These are phyloP conservation scores for Sebastiscus tertius DNA, from an alignment of 2,797 vertebrate genomes.

Conservation along the genomic window DNA sequence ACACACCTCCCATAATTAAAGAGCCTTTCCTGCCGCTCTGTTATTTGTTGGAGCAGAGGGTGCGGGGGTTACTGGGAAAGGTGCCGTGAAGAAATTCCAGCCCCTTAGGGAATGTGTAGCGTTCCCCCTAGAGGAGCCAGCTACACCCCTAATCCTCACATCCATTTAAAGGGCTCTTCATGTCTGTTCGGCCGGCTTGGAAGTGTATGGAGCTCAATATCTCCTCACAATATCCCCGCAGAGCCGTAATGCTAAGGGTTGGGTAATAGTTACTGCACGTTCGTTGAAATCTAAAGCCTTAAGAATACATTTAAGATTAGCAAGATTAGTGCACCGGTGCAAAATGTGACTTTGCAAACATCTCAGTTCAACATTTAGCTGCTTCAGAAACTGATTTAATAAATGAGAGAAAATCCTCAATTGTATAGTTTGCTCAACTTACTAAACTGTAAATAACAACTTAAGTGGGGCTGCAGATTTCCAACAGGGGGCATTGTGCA, in stretches of 20 bases:
- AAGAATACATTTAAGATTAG: conserved; percentile 29
- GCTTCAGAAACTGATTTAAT: background rate
- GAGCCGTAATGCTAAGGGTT: background rate
- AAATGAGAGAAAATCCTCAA: background rate
- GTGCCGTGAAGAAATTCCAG: conserved; percentile 62
- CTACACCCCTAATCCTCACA: conserved; percentile 61
- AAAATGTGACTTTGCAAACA: conserved; percentile 12
- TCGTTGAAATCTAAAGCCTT: conserved; percentile 38
- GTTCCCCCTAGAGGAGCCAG: conserved; percentile 41
- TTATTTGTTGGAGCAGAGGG: conserved; percentile 59
- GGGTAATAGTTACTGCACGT: conserved; percentile 16
- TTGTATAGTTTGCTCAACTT: background rate
- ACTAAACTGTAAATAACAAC: background rate
- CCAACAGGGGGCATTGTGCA: conserved; percentile 53
- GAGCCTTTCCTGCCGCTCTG: conserved; percentile 63
- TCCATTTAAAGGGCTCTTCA: conserved; percentile 55
- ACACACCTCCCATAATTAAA: conserved; percentile 75
- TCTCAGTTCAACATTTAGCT: background rate
- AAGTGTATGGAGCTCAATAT: conserved; percentile 29
- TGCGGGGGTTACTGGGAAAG: conserved; percentile 43
- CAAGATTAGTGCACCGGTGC: conserved; percentile 10
- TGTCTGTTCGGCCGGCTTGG: conserved; percentile 43
- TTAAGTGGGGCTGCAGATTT: conserved; percentile 1
- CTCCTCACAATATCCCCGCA: background rate
- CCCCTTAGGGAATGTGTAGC: conserved; percentile 52